These are phyloP conservation scores for Bos javanicus DNA, from an alignment of 2,113 vertebrate genomes.

Conservation along the genomic window DNA sequence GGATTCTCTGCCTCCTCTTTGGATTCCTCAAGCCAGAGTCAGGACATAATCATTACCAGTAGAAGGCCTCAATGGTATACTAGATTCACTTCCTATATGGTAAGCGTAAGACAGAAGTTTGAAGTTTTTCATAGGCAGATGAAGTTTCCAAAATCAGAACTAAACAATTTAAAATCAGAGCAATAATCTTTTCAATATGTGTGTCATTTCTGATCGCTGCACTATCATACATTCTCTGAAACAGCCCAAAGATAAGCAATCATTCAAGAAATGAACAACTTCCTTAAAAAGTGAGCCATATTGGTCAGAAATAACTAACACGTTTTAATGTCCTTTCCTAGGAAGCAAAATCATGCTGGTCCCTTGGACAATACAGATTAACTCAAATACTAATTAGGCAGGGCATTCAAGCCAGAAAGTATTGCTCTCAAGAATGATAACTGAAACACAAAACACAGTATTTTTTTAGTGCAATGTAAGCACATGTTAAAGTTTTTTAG, in stretches of 20 bases:
- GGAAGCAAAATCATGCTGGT: not conserved
- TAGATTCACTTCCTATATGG: not conserved
- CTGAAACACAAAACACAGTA: not conserved
- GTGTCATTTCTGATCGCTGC: not conserved
- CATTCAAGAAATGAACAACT: not conserved
- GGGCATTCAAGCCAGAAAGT: not conserved
- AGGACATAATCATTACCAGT: not conserved
- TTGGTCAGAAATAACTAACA: not conserved
- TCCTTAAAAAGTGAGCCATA: constrained; percentile 15
- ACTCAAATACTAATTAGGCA: not conserved
- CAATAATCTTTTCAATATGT: not conserved
- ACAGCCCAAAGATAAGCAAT: not conserved
- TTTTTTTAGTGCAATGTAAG: not conserved
- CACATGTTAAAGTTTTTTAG: not conserved
- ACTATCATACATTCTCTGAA: not conserved
- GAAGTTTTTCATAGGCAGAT: not conserved
- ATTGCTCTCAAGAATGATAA: not conserved
- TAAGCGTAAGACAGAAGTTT: not conserved
- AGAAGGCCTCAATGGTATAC: not conserved
- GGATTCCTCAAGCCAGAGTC: not conserved
- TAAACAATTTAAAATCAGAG: not conserved
- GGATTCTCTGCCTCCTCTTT: not conserved
- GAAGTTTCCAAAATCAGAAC: not conserved
- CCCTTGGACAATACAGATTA: not conserved
- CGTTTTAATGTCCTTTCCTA: not conserved